phyloP scores from a whole-genome alignment of 2,113 vertebrate species.

The Proterorhinus semilunaris region DNA sequence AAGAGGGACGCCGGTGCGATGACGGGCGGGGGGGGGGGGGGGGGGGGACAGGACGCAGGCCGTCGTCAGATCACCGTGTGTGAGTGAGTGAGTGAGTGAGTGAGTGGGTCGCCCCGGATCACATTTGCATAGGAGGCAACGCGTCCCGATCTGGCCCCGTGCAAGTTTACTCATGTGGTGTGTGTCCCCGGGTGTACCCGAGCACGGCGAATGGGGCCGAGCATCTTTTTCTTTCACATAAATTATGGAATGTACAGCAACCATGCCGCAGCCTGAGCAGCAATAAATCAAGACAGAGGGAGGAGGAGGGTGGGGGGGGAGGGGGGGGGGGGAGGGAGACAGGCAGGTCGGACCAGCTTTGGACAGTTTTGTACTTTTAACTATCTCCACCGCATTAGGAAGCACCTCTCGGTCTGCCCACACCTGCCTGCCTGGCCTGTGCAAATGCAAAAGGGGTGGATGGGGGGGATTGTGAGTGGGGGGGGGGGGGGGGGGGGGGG shows the following conservation, averaged over 20 bases:
- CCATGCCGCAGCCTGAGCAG: slow-evolving; percentile 12
- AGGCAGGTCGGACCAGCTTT: slow-evolving; percentile 28
- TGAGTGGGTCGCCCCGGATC: too few species aligned
- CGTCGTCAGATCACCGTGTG: slow-evolving; percentile 23
- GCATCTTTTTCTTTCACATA: slow-evolving; percentile 50
- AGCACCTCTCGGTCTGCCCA: not conserved
- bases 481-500: too few species aligned
- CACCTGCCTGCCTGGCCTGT: not conserved
- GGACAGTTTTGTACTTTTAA: slow-evolving; percentile 13
- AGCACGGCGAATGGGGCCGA: slow-evolving; percentile 27
- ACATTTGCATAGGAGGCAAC: slow-evolving; percentile 33
- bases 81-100: too few species aligned
- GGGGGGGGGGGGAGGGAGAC: not conserved
- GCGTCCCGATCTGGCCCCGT: not conserved
- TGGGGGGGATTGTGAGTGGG: too few species aligned
- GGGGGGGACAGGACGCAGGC: not conserved
- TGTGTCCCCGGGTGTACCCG: slow-evolving; percentile 14
- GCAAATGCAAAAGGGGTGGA: too few species aligned
- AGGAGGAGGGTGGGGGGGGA: too few species aligned
- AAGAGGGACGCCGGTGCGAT: too few species aligned
- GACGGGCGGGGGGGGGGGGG: too few species aligned
- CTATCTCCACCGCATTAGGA: not conserved
- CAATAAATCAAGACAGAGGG: slow-evolving; percentile 27
- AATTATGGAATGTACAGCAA: slow-evolving; percentile 44
- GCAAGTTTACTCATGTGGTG: slow-evolving; percentile 9